phyloP scores from a whole-genome alignment of 2,888 invertebrate species.

The Ametastegia equiseti region DNA sequence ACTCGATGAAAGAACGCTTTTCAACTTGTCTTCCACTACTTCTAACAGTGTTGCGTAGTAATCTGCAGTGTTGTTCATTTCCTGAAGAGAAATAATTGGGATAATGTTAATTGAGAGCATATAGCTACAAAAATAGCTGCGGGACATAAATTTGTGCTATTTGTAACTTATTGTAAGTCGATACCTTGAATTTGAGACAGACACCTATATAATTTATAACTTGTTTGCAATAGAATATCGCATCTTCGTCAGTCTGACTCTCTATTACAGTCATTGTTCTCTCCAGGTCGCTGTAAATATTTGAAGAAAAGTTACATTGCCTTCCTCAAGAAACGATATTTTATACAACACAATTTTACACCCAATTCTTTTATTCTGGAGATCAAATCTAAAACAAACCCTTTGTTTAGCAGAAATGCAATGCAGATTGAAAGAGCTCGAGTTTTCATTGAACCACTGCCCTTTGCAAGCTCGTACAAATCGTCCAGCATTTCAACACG shows the following conservation, averaged over 20 bases:
- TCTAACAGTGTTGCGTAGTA: slow-evolving; percentile 63
- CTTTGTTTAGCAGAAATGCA: slow-evolving; percentile 67
- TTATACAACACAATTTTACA: slow-evolving; percentile 29
- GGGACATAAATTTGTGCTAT: too few species aligned
- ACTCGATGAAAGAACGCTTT: slow-evolving; percentile 51
- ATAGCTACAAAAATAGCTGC: background rate
- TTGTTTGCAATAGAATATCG: slow-evolving; percentile 62
- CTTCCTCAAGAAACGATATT: background rate
- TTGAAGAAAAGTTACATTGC: slow-evolving; percentile 40
- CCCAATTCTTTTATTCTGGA: too few species aligned
- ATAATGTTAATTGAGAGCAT: slow-evolving; percentile 45
- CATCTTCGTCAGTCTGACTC: slow-evolving; percentile 62
- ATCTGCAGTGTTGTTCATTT: slow-evolving; percentile 52
- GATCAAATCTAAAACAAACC: slow-evolving; percentile 63
- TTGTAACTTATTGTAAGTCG: too few species aligned
- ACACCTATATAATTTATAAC: slow-evolving; percentile 60
- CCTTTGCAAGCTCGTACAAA: slow-evolving; percentile 67
- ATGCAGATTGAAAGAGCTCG: slow-evolving; percentile 66
- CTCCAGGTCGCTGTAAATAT: slow-evolving; percentile 63
- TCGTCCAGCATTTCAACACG: slow-evolving; percentile 71
- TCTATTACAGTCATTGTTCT: slow-evolving; percentile 68
- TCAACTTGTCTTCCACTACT: slow-evolving; percentile 59
- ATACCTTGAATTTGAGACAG: slow-evolving; percentile 60
- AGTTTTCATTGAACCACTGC: slow-evolving; percentile 61
- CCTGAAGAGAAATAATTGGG: slow-evolving; percentile 49